Evolutionary conservation across 92 coral and sea anemone genomes (phyloP).

Genomic region (Paramuricea clavata): DNA sequence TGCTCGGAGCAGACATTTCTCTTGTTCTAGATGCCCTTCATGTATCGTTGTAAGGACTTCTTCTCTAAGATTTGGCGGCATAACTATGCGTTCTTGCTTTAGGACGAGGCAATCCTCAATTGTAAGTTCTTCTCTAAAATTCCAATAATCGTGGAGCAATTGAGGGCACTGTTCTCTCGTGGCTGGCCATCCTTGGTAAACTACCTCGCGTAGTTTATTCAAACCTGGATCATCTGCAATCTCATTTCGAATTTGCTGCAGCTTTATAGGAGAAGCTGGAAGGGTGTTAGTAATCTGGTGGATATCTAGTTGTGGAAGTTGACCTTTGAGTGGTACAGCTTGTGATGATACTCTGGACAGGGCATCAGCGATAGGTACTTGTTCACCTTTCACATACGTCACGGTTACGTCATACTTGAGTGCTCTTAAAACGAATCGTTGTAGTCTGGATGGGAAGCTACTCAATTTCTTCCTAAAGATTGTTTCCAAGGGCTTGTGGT

Average conservation of each 20-base stretch:
- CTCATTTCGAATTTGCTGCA: constrained; percentile 66
- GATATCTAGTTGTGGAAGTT: constrained; percentile 53
- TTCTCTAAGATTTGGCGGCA: constrained; percentile 55
- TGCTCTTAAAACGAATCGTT: constrained; percentile 66
- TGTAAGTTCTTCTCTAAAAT: constrained; percentile 69
- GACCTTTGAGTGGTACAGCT: constrained; percentile 33
- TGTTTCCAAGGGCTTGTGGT: constrained; percentile 63
- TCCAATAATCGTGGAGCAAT: constrained; percentile 73
- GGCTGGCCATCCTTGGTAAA: constrained; percentile 59
- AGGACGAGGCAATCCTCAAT: constrained; percentile 67
- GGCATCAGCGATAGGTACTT: constrained; percentile 70
- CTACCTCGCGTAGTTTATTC: constrained; percentile 26
- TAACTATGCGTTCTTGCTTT: constrained; percentile 51
- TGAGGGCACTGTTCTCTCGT: constrained; percentile 48
- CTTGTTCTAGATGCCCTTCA: constrained; percentile 51
- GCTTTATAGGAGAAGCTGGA: constrained; percentile 63
- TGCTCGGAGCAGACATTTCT: constrained; percentile 53
- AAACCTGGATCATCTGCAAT: constrained; percentile 52
- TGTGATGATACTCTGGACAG: constrained; percentile 65
- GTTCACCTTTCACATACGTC: constrained; percentile 63
- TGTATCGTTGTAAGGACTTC: constrained; percentile 61
- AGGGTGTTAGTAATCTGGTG: constrained; percentile 61
- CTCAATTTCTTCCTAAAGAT: constrained; percentile 59
- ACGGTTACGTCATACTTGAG: constrained; percentile 61
- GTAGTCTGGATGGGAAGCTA: constrained; percentile 69